Evolutionary conservation across 2,113 vertebrate genomes (phyloP).

Genomic region (Seriola quinqueradiata): DNA sequence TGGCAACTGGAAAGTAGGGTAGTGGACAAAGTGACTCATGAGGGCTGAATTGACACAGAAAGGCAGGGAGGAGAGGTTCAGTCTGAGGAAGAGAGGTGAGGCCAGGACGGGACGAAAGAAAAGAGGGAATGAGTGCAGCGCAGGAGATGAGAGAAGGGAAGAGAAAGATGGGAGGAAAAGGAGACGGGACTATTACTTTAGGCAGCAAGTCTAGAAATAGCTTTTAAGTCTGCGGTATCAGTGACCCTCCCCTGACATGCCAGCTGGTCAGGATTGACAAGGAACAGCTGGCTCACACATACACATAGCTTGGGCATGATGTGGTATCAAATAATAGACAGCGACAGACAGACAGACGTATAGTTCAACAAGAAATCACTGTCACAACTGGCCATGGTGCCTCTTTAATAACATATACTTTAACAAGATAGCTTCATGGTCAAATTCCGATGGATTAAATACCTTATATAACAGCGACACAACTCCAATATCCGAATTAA

Average conservation of each 20-base stretch:
- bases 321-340: conserved; percentile 69
- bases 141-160: neutral
- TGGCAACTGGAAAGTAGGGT: neutral
- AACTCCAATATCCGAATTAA: neutral
- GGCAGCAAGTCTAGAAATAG: conserved; percentile 75
- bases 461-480: neutral
- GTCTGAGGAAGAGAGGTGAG: neutral
- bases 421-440: neutral
- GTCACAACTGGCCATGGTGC: neutral
- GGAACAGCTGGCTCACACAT: conserved; percentile 78
- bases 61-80: neutral
- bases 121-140: neutral
- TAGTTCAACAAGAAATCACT: neutral
- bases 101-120: neutral
- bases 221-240: conserved; percentile 68
- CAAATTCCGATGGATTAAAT: neutral
- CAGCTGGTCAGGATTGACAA: conserved; percentile 81
- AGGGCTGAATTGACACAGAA: neutral
- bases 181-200: conserved; percentile 18
- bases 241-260: conserved; percentile 64
- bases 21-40: conserved; percentile 22
- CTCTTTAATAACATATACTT: neutral
- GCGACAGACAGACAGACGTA: conserved; percentile 21
- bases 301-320: conserved; percentile 65
- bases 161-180: neutral